Evolutionary conservation across 2,888 invertebrate genomes (phyloP).

Genomic region (Platerodrilus igneus): DNA sequence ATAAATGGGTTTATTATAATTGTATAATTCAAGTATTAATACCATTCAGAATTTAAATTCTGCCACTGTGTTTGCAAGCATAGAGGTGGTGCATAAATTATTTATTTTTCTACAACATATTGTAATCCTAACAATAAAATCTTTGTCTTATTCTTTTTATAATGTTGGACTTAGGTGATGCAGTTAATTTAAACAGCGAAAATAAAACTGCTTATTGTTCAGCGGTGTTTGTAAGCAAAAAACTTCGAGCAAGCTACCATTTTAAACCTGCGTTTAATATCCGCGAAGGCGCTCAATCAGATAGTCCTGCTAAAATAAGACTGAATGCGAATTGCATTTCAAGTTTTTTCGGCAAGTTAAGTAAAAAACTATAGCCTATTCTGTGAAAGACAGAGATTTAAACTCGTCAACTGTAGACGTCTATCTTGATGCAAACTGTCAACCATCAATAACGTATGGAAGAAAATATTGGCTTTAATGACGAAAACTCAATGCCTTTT

Average conservation of each 20-base stretch:
- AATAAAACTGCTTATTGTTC: conserved; percentile 14
- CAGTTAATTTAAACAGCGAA: conserved; percentile 10
- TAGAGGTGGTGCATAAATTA: too few species aligned
- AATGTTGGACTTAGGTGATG: background rate
- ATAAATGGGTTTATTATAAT: too few species aligned
- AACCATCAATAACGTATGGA: conserved; percentile 43
- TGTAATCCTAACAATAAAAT: background rate
- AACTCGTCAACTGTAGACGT: conserved; percentile 41
- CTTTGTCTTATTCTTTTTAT: background rate
- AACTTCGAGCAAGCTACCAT: conserved; percentile 14
- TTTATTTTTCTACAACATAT: conserved; percentile 1
- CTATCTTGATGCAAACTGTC: conserved; percentile 46
- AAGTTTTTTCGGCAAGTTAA: conserved; percentile 28
- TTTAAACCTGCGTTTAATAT: conserved; percentile 23
- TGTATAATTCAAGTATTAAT: too few species aligned
- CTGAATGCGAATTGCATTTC: conserved; percentile 27
- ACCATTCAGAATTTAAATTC: too few species aligned
- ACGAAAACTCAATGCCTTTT: conserved; percentile 12
- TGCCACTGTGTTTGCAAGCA: too few species aligned
- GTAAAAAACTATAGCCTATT: conserved; percentile 29
- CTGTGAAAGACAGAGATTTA: conserved; percentile 40
- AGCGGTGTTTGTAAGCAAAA: conserved; percentile 9
- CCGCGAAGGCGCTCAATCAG: conserved; percentile 23
- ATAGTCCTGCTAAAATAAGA: conserved; percentile 27
- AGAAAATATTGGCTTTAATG: conserved; percentile 30